Evolutionary conservation across 2,797 vertebrate genomes (phyloP).

Genomic region (Silurus aristotelis): DNA sequence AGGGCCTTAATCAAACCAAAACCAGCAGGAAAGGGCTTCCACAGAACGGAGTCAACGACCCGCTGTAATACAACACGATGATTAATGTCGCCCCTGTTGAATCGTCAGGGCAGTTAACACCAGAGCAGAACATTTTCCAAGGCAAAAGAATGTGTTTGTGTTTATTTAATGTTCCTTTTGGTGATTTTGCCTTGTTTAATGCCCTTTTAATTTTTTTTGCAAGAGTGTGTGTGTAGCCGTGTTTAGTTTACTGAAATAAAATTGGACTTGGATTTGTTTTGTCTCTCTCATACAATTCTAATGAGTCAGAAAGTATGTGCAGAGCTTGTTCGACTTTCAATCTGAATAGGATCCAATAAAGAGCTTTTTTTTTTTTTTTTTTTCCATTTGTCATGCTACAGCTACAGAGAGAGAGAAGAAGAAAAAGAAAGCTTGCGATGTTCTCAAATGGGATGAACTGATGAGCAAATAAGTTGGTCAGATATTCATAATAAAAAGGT

Average conservation of each 20-base stretch:
- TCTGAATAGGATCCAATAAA: constrained; percentile 24
- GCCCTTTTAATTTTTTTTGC: background rate
- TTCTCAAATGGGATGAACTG: no score
- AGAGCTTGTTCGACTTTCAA: constrained; percentile 6
- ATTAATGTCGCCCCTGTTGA: background rate
- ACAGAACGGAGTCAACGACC: constrained; percentile 12
- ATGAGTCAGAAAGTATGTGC: background rate
- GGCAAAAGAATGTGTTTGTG: no score
- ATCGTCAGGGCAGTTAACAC: background rate
- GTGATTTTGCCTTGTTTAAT: background rate
- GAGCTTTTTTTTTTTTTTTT: background rate
- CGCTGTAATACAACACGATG: constrained; percentile 8
- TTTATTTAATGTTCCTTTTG: background rate
- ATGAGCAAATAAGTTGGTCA: no score
- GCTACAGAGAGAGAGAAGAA: constrained; percentile 41
- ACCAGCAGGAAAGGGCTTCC: constrained; percentile 29
- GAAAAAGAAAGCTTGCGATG: no score
- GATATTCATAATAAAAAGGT: no score
- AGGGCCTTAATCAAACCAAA: constrained; percentile 36
- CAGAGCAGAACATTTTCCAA: no score
- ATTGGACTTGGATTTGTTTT: background rate
- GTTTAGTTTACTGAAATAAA: background rate
- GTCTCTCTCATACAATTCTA: background rate
- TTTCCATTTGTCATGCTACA: background rate
- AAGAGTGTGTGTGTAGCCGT: background rate